A percentile compares a stretch with the other conserved stretches of the same genome.
These are phyloP conservation scores for Ennomos fuscantarius DNA, from an alignment of 2,888 invertebrate species.

Conservation along the genomic window DNA sequence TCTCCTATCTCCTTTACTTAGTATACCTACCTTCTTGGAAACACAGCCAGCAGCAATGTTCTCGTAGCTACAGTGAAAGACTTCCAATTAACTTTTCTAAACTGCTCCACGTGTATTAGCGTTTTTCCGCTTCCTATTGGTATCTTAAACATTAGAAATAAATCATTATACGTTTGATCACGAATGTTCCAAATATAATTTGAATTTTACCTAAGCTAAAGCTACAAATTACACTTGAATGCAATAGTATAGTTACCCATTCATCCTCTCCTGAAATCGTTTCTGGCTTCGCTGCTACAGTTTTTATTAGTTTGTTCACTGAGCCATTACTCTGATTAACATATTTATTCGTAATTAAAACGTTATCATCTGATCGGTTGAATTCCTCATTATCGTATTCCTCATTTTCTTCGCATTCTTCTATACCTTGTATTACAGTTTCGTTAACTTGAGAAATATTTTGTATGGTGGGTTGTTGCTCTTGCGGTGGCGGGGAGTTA, in stretches of 20 bases:
- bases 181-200: not conserved
- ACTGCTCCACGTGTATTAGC: slow-evolving; percentile 67
- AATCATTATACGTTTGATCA: not conserved
- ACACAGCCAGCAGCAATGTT: slow-evolving; percentile 74
- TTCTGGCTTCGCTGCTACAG: slow-evolving; percentile 7
- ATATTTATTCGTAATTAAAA: slow-evolving; percentile 60
- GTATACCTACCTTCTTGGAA: slow-evolving; percentile 67
- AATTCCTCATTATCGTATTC: slow-evolving; percentile 43
- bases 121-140: slow-evolving; percentile 79
- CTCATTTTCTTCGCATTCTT: slow-evolving; percentile 24
- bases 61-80: slow-evolving; percentile 78
- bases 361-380: slow-evolving; percentile 57
- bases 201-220: not conserved
- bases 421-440: slow-evolving; percentile 21
- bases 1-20: no score
- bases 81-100: slow-evolving; percentile 74
- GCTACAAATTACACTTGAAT: no score
- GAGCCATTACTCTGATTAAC: slow-evolving; percentile 37
- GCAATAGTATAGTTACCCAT: slow-evolving; percentile 4
- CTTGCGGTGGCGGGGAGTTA: not conserved
- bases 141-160: slow-evolving; percentile 55
- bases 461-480: not conserved
- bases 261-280: slow-evolving; percentile 15
- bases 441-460: slow-evolving; percentile 3
- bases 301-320: slow-evolving; percentile 13